These are phyloP conservation scores for Micoletzkya japonica DNA, from an alignment of 2,888 invertebrate species.

Conservation along the genomic window DNA sequence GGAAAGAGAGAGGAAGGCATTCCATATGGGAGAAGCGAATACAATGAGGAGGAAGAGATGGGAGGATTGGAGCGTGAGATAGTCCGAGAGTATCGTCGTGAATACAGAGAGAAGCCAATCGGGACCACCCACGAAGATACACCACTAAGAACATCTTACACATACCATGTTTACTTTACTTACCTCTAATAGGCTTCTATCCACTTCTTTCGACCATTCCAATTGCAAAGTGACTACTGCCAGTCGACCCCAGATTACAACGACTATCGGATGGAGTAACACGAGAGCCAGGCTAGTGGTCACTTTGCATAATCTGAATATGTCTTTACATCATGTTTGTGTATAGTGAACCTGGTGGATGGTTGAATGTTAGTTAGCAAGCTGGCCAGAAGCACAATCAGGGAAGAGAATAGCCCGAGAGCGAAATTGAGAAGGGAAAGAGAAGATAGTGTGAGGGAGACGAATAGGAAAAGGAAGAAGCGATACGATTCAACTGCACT, in stretches of 20 bases:
- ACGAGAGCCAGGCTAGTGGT: conserved; percentile 29
- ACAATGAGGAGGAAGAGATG: conserved; percentile 36
- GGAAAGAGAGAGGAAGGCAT: conserved; percentile 33
- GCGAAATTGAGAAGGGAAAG: conserved; percentile 50
- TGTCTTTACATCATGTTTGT: conserved; percentile 6
- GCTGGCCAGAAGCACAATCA: conserved; percentile 33
- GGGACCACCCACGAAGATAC: conserved; percentile 2
- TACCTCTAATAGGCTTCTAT: conserved; percentile 11
- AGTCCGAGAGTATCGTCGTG: conserved; percentile 23
- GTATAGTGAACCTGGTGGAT: conserved; percentile 27
- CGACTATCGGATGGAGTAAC: conserved; percentile 30
- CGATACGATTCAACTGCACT: background rate
- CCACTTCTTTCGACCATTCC: conserved; percentile 9
- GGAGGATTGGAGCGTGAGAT: conserved; percentile 33
- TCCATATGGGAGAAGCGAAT: conserved; percentile 42
- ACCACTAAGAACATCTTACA: conserved; percentile 7
- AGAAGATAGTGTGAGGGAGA: conserved; percentile 37
- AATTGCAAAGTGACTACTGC: conserved; percentile 13
- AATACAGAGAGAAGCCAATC: conserved; percentile 6
- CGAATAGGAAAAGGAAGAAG: background rate
- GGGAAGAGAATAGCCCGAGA: conserved; percentile 34
- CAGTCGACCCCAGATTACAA: conserved; percentile 21
- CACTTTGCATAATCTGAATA: conserved; percentile 28
- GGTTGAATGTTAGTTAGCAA: conserved; percentile 20
- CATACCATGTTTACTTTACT: conserved; percentile 11